These are phyloP conservation scores for Miltochrista miniata DNA, from an alignment of 2,888 invertebrate genomes.

Conservation along the genomic window DNA sequence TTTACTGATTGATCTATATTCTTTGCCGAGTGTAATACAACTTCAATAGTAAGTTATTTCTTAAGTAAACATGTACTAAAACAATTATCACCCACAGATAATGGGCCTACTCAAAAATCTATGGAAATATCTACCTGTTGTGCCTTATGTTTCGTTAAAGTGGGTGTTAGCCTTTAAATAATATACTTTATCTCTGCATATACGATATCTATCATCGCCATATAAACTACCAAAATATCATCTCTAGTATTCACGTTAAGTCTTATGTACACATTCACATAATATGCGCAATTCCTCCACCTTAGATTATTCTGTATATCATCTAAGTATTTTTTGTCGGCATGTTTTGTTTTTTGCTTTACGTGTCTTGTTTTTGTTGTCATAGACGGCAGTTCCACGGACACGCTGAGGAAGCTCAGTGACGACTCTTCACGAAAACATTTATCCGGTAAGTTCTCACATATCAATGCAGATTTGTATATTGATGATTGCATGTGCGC, in stretches of 20 bases:
- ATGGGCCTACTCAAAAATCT: conserved; percentile 59
- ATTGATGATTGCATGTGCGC: conserved; percentile 56
- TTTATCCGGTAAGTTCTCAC: conserved; percentile 73
- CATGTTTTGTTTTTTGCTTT: conserved; percentile 76
- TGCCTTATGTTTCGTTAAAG: conserved; percentile 45
- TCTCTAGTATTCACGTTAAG: conserved; percentile 31
- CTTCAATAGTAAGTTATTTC: conserved; percentile 6
- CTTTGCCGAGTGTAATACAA: conserved; percentile 32
- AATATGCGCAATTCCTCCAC: conserved; percentile 36
- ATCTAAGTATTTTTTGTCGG: conserved; percentile 54
- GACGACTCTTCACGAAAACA: conserved; percentile 82
- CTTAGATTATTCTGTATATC: conserved; percentile 39
- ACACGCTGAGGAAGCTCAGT: conserved; percentile 76
- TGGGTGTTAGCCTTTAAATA: conserved; percentile 47
- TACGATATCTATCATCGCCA: conserved; percentile 46
- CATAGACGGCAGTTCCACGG: conserved; percentile 80
- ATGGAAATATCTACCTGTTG: conserved; percentile 46
- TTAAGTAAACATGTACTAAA: conserved; percentile 44
- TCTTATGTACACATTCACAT: conserved; percentile 37
- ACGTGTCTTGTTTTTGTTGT: conserved; percentile 77
- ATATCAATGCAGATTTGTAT: conserved; percentile 22
- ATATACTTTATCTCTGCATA: conserved; percentile 50
- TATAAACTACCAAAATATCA: conserved; percentile 37
- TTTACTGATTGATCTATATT: not conserved
- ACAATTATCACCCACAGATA: conserved; percentile 54